Evolutionary conservation across 2,888 invertebrate genomes (phyloP), one percentile per base, ranked within the genome.

Genomic region (Andricus curvator): DNA sequence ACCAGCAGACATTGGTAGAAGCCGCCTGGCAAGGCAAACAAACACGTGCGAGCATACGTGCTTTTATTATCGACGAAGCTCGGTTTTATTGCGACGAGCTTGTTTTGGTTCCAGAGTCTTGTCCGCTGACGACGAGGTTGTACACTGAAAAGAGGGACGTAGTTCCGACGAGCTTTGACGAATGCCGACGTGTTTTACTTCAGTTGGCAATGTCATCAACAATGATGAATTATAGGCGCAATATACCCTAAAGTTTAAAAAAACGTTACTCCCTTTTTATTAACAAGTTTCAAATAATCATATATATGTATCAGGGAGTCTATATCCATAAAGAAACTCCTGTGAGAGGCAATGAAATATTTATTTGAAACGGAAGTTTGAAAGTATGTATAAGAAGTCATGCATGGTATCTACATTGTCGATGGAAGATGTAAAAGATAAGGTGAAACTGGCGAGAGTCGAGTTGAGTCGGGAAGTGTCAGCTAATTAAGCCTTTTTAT

Each of bases 21-120:
- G 84, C 82, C 84, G 85, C 83, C 83, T 84, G 82, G 81, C 81
- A 85, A 82, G 77, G 79, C 81, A 85, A 86, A 85, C 81, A 85
- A 86, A 86, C 85, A 86, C 80, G 80, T 81, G 82, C 81, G 81
- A 79, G 80, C 83, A 80, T 83, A 81, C 84, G 82, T 78, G 81
- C 83, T 84, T 86, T 86, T 86, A 86, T 86, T 86, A 85, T 85
- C 84, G 82, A 84, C 84, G 81, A 81, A 78, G 76, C 81, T 81
- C 66, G 80, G 82, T 84, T 86, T 86, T 86, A 86, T 86, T 83
- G 79, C 85, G 79, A 81, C 82, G 80, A 81, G 66, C 78, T 74
- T 83, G 85, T 83, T 84, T 83, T 79, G 51, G 65, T 82, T 80
- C 78, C 67, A 41, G 68, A 81, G 78, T 37, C 44, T 83, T 83